Evolutionary conservation across 2,113 vertebrate species (phyloP), one percentile per base, ranked within the genome.

Genomic region (Mungos mungo): DNA sequence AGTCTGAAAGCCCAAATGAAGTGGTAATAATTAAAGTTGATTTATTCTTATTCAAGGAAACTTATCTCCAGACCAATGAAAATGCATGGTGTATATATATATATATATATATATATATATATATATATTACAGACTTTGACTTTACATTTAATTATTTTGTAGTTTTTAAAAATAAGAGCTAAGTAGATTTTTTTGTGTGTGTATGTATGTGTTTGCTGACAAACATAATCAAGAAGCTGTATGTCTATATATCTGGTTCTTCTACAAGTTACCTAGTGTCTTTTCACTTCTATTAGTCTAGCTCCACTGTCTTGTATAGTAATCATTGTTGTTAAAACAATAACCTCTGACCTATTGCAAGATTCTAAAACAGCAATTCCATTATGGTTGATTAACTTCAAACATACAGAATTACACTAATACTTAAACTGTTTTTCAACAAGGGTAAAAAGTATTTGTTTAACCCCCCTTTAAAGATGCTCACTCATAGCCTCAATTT

Each of bases 41-140:
- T 91, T 88, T 85, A 81, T 69, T 97, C 81, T 96, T 23, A 84
- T 87, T 72, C n/a, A 92, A 76, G 3, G 16, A 41, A 76, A 47
- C 27, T 69, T 90, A 68, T 76, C 54, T 93, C 25, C 7, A 93
- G 65, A 27, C 14, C 35, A 86, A 81, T 2, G 29, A 95, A 96
- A 7, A 14, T 80, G 65, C 50, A 71, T 57, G 15, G 92, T 83
- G 81, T 74, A 74, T 1, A 60, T 25, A 95, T 68, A 33, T 21
- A 69, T 11, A 82, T 83, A 86, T 72, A 72, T 1, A 60, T 23
- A 95, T 68, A 82, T 14, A 80, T 68, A 82, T 14, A 80, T 87
- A 1, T 71, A 38, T 77, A 33, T 21, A 69, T 11, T 96, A 41
- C 14, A 87, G 16, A 90, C 4, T 93, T 69, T 33, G 93, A 47